These are phyloP conservation scores for Lutjanus campechanus DNA, from an alignment of 2,797 vertebrate genomes.

Conservation along the genomic window DNA sequence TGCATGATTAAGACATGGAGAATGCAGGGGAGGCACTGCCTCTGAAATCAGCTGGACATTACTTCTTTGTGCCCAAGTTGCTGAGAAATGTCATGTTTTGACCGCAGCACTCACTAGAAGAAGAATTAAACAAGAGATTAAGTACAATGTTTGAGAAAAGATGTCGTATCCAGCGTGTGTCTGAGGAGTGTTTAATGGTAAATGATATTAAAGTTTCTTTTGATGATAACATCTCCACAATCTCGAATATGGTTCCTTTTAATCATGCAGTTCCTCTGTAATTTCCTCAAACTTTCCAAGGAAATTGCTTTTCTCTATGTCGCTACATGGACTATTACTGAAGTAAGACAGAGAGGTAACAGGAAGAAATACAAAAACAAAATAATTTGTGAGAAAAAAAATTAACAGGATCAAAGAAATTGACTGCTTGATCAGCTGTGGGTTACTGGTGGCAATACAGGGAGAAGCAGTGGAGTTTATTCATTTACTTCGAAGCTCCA, in stretches of 20 bases:
- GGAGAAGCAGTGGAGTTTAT: not conserved
- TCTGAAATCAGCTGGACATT: not conserved
- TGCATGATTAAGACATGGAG: not conserved
- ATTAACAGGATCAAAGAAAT: not conserved
- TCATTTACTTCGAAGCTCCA: not conserved
- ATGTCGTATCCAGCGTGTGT: not conserved
- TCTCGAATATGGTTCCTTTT: constrained; percentile 6
- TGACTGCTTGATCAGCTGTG: not conserved
- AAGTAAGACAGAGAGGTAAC: not conserved
- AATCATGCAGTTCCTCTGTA: constrained; percentile 3
- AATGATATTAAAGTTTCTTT: not conserved
- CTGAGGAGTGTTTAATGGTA: not conserved
- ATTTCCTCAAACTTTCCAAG: not conserved
- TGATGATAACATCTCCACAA: not conserved
- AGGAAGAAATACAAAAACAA: not conserved
- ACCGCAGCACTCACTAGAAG: not conserved
- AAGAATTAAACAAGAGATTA: not conserved
- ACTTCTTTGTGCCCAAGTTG: not conserved
- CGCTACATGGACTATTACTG: not conserved
- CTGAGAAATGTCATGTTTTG: not conserved
- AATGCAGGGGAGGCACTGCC: not conserved
- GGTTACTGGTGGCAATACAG: not conserved
- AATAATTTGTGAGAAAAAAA: not conserved
- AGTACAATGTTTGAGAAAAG: not conserved
- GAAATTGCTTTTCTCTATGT: not conserved